Evolutionary conservation across 2,113 vertebrate species (phyloP).

Genomic region (Crotophaga sulcirostris): DNA sequence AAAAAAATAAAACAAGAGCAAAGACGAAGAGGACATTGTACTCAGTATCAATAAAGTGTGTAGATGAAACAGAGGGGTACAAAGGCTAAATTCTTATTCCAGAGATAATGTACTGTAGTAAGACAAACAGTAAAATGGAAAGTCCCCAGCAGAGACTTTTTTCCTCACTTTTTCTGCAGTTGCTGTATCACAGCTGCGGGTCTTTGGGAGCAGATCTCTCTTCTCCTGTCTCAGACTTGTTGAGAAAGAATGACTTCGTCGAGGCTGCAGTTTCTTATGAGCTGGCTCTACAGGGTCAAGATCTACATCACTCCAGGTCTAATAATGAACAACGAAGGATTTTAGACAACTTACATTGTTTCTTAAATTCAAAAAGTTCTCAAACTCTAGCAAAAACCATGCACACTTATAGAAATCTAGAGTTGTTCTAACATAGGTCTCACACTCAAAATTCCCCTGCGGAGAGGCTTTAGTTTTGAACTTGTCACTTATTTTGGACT

Average conservation of each 20-base stretch:
- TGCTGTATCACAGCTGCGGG: not conserved
- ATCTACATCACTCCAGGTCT: constrained; percentile 64
- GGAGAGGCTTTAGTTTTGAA: not conserved
- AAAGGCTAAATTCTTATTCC: not conserved
- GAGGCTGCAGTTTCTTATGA: constrained; percentile 24
- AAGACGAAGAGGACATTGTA: not conserved
- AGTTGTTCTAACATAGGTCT: not conserved
- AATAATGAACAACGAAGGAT: not conserved
- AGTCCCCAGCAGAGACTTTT: not conserved
- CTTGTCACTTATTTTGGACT: not conserved
- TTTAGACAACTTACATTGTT: not conserved
- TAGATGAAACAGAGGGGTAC: not conserved
- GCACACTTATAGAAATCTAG: not conserved
- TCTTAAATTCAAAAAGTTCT: not conserved
- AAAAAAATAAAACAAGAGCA: not conserved
- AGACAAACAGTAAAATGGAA: not conserved
- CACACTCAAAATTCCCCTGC: not conserved
- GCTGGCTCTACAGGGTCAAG: constrained; percentile 45
- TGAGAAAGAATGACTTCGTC: constrained; percentile 63
- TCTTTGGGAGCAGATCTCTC: constrained; percentile 21
- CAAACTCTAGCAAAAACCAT: not conserved
- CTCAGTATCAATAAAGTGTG: not conserved
- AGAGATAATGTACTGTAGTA: not conserved
- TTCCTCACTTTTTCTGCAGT: constrained; percentile 34
- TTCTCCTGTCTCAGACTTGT: constrained; percentile 20